A percentile compares a stretch with the other conserved stretches of the same genome.
Conservation (phyloP, 30 jellyfish, hydroid and myxozoan genomes). For the Pseudorhiza aurosa region DNA sequence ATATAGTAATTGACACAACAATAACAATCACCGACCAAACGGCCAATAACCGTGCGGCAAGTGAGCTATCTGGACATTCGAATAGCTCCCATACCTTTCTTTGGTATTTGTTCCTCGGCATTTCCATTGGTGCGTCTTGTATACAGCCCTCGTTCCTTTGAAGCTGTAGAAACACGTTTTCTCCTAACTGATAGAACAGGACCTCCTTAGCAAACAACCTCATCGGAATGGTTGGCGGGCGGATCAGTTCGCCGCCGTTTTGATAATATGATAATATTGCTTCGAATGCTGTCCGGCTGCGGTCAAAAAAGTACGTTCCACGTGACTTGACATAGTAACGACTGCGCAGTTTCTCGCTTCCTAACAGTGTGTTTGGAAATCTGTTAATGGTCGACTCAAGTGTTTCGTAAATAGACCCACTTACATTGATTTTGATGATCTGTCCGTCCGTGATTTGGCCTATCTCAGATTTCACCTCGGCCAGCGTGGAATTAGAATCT, state of each 20-base stretch:
- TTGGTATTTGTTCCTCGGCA: constrained; percentile 81
- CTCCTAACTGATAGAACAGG: constrained; percentile 88
- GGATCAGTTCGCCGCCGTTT: constrained; percentile 85
- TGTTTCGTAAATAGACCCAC: constrained; percentile 93
- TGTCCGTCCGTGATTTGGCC: constrained; percentile 70
- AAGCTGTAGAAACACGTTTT: constrained; percentile 64
- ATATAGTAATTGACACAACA: constrained; percentile 76
- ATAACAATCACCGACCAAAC: constrained; percentile 92
- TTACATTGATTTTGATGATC: constrained; percentile 73
- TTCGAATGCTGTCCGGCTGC: constrained; percentile 93
- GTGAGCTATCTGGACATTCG: constrained; percentile 90
- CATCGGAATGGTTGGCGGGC: constrained; percentile 96
- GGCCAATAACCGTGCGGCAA: constrained; percentile 85
- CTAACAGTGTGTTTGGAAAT: constrained; percentile 91
- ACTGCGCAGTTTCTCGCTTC: constrained; percentile 59
- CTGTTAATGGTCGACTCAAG: constrained; percentile 66
- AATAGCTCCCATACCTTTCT: constrained; percentile 88
- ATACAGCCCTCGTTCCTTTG: constrained; percentile 89
- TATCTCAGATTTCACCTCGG: background rate
- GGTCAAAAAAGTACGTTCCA: constrained; percentile 82
- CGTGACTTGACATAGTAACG: constrained; percentile 68
- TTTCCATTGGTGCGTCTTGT: constrained; percentile 58
- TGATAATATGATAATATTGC: constrained; percentile 91
- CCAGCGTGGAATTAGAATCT: background rate
- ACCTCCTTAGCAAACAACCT: constrained; percentile 84